Evolutionary conservation across 2,888 invertebrate species (phyloP), one percentile per base, ranked within the genome.

Genomic region (Dascillus cervinus): DNA sequence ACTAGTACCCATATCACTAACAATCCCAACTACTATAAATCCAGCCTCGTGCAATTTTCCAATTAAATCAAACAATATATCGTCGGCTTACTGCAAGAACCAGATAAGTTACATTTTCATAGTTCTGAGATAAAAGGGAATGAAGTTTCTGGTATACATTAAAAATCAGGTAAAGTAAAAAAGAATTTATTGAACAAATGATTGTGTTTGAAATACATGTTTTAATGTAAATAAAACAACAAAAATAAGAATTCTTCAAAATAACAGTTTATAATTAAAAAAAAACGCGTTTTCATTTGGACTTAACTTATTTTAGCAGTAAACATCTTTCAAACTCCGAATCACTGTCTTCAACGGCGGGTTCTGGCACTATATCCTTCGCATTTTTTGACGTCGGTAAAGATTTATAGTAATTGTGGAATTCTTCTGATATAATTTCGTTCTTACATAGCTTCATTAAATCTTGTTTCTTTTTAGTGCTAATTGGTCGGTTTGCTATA

Each of bases 1-100:
- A 27, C 23, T 13, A 4, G 39, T 10, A 8, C 46, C n/a, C 40
- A 52, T 42, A 29, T 53, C 50, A 36, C 39, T 41, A 5, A 33
- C 35, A 17, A 46, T 39, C 8, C 44, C 40, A 4, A 52, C 49
- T 13, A 53, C 50, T 11, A 20, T 44, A 32, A 41, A 52, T 12
- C 39, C 33, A 15, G 34, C 30, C 11, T 37, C 13, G 36, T 41
- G 43, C 14, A 51, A 28, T 33, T 38, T n/a, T 15, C 11, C 11
- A 29, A 51, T 51, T 11, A 44, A 39, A 11, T 40, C 12, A n/a
- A n/a, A 17, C 8, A 22, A 22, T 22, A 23, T 23, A 23, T 23
- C 23, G 23, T 23, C 10, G 11, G 4, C 23, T 23, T 23, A 23
- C 23, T 23, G 23, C 23, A 23, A 23, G 11, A 23, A 23, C 23